Percentiles rank a stretch among this genome's conserved stretches.
phyloP scores from a whole-genome alignment of 2,113 vertebrate species.

The Dicrurus megarhynchus region DNA sequence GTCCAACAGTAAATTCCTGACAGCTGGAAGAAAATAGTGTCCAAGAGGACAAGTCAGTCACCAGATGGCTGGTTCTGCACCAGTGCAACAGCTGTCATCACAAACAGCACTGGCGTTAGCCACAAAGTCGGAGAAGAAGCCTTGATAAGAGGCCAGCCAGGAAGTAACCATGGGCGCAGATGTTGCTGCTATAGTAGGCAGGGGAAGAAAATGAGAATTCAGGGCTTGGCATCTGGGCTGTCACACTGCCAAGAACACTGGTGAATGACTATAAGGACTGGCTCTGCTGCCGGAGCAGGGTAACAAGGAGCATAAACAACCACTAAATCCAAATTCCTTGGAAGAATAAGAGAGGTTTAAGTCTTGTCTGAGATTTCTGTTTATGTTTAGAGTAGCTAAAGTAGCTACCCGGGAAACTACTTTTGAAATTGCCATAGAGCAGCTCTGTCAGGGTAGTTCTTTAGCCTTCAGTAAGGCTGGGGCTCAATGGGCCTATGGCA shows the following conservation, averaged over 20 bases:
- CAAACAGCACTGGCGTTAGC: conserved; percentile 17
- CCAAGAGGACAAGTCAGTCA: conserved; percentile 44
- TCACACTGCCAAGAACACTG: neutral
- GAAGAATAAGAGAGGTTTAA: neutral
- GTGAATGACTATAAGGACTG: neutral
- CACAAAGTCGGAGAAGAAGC: neutral
- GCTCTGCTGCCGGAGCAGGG: neutral
- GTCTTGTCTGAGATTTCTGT: neutral
- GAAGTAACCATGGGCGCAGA: neutral
- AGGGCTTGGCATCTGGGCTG: conserved; percentile 17
- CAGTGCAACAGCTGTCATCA: conserved; percentile 48
- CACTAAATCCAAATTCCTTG: neutral
- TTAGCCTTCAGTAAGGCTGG: neutral
- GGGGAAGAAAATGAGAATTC: conserved; percentile 18
- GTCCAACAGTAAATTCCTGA: conserved; percentile 26
- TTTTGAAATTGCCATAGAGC: neutral
- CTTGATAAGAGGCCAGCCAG: conserved; percentile 52
- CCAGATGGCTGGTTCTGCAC: conserved; percentile 40
- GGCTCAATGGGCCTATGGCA: neutral
- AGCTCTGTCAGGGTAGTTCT: neutral
- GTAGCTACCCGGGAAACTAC: neutral
- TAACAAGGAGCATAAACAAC: neutral
- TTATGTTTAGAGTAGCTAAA: neutral
- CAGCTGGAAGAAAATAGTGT: conserved; percentile 35
- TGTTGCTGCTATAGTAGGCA: neutral